Percentiles rank a stretch among this genome's conserved stretches.
Conservation (phyloP, 2,888 invertebrate genomes). For the Cryptophagus acutangulus region DNA sequence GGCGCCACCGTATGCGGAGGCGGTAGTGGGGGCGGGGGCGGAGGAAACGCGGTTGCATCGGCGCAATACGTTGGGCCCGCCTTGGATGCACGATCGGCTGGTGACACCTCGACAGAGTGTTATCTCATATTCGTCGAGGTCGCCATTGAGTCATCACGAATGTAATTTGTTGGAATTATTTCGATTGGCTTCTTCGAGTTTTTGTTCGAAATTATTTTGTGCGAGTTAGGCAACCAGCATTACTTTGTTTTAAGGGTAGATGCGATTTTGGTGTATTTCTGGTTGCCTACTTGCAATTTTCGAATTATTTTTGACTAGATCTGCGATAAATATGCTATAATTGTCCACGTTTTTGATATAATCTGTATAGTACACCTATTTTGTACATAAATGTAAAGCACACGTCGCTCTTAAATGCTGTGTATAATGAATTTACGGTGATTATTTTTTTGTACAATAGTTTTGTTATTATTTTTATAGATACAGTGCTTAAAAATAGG, state of each 20-base stretch:
- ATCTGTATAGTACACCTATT: too few relatives aligned
- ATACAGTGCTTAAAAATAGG: constrained; percentile 52
- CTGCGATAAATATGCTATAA: too few relatives aligned
- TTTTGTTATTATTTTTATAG: constrained; percentile 43
- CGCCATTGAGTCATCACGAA: constrained; percentile 80
- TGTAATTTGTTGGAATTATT: constrained; percentile 64
- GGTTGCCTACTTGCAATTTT: constrained; percentile 7
- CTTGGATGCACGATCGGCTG: constrained; percentile 51
- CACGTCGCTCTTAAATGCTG: too few relatives aligned
- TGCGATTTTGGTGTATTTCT: constrained; percentile 7
- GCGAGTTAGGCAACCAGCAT: too few relatives aligned
- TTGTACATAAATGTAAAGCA: constrained; percentile 1
- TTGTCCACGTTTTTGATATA: too few relatives aligned
- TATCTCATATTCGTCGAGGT: constrained; percentile 71
- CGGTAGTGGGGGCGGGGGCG: constrained; percentile 36
- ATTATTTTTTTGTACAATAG: constrained; percentile 19
- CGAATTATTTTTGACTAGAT: too few relatives aligned
- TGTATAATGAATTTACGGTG: too few relatives aligned
- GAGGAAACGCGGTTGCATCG: too few relatives aligned
- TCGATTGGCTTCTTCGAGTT: constrained; percentile 5
- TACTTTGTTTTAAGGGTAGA: neutral
- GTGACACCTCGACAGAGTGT: constrained; percentile 67
- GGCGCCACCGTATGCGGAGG: constrained; percentile 43
- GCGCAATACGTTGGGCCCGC: constrained; percentile 50
- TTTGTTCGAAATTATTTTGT: constrained; percentile 11